phyloP scores from a whole-genome alignment of 1,140 invertebrate species.

The Zaprionus africanus region DNA sequence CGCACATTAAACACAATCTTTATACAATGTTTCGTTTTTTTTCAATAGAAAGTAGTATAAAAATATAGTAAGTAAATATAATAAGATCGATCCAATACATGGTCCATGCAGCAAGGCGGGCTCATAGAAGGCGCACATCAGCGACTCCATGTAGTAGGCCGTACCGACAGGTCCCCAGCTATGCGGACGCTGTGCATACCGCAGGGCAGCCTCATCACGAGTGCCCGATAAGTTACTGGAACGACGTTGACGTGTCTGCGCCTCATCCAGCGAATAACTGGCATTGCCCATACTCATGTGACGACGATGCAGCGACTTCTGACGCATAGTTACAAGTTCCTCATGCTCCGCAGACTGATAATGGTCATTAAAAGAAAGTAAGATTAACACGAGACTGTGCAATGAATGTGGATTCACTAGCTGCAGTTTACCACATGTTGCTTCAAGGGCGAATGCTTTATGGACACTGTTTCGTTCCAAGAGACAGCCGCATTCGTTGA shows the following conservation, averaged over 20 bases:
- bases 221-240: slow-evolving; percentile 62
- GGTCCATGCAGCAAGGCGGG: slow-evolving; percentile 83
- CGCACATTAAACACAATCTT: slow-evolving; percentile 60
- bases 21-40: slow-evolving; percentile 65
- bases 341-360: slow-evolving; percentile 59
- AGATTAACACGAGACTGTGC: background rate
- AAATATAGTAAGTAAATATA: slow-evolving; percentile 19
- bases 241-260: slow-evolving; percentile 47
- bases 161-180: slow-evolving; percentile 84
- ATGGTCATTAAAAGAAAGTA: background rate
- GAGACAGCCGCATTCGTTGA: slow-evolving; percentile 82
- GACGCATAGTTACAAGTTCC: slow-evolving; percentile 72
- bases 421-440: slow-evolving; percentile 58
- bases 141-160: slow-evolving; percentile 77
- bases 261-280: slow-evolving; percentile 71
- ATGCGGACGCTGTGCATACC: slow-evolving; percentile 66
- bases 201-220: slow-evolving; percentile 52
- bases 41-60: slow-evolving; percentile 25
- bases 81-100: slow-evolving; percentile 81
- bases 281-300: slow-evolving; percentile 80
- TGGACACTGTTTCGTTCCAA: slow-evolving; percentile 82
- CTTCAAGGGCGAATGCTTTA: slow-evolving; percentile 68
- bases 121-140: slow-evolving; percentile 78
- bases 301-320: slow-evolving; percentile 74
- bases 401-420: background rate